phyloP scores from a whole-genome alignment of 2,797 vertebrate genomes.

The Danionella dracula region DNA sequence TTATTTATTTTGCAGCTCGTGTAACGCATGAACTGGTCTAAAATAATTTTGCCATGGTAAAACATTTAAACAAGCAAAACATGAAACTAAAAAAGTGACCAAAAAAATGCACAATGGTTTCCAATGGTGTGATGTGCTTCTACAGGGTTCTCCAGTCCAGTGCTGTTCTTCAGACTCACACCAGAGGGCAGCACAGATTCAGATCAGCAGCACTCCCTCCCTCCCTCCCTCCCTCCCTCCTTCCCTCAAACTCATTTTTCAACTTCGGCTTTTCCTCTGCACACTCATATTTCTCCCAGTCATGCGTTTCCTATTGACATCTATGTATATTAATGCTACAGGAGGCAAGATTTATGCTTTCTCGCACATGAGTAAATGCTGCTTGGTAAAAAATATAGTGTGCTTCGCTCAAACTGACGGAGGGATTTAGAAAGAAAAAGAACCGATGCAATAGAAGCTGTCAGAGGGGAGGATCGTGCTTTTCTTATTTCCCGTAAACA shows the following conservation, averaged over 20 bases:
- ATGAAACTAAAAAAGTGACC: no score
- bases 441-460: constrained; percentile 12
- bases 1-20: no score
- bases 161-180: constrained; percentile 56
- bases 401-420: constrained; percentile 45
- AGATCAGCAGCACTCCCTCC: neutral
- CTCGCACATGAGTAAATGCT: constrained; percentile 63
- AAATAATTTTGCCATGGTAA: no score
- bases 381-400: constrained; percentile 66
- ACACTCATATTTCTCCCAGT: constrained; percentile 74
- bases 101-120: no score
- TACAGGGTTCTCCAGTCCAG: neutral
- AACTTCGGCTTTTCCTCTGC: constrained; percentile 62
- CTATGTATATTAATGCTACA: constrained; percentile 74
- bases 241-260: constrained; percentile 61
- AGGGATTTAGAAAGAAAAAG: constrained; percentile 30
- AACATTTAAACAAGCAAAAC: no score
- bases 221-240: neutral
- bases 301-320: constrained; percentile 73
- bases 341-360: constrained; percentile 68
- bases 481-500: neutral
- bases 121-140: no score
- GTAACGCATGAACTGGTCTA: no score
- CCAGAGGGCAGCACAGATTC: constrained; percentile 85
- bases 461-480: constrained; percentile 7